phyloP scores from a whole-genome alignment of 2,113 vertebrate genomes.

The pig (Sus scrofa) region T2T-Sscrofa CM000830.6:133434001-133434500 shows the following conservation, averaged over 20 bases:
- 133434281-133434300: neutral
- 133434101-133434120: neutral
- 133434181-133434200: neutral
- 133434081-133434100: neutral
- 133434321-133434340: neutral
- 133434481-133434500: neutral
- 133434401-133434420: neutral
- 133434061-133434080: fast-evolving
- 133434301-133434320: neutral
- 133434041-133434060: neutral
- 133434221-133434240: neutral
- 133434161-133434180: neutral
- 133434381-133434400: neutral
- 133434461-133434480: neutral
- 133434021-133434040: neutral
- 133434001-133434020: neutral
- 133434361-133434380: neutral
- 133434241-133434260: neutral
- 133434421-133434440: neutral
- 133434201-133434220: neutral
- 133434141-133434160: neutral
- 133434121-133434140: neutral
- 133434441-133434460: neutral
- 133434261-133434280: neutral
- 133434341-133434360: neutral